These are phyloP conservation scores for Proterorhinus semilunaris DNA, from an alignment of 2,113 vertebrate species.

Conservation along the genomic window DNA sequence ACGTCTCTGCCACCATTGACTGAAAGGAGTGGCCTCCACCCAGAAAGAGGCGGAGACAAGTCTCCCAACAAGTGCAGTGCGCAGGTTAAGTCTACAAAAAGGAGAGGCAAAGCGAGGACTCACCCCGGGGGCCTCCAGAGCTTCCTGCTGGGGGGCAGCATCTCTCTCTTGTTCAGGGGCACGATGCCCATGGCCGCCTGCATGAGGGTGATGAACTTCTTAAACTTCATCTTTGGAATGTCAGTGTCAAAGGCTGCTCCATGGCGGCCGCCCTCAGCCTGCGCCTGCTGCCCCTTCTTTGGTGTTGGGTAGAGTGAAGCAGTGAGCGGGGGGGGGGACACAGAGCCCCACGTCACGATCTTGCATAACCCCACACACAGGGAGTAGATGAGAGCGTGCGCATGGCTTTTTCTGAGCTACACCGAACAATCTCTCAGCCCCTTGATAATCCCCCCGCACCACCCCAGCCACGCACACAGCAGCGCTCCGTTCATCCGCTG, in stretches of 20 bases:
- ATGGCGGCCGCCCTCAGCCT: background rate
- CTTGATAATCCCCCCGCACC: background rate
- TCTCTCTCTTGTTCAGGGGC: conserved; percentile 91
- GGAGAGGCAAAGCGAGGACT: conserved; percentile 45
- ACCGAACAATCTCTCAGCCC: conserved; percentile 53
- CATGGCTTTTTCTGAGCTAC: background rate
- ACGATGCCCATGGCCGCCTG: conserved; percentile 90
- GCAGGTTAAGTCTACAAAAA: background rate
- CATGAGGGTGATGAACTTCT: conserved; percentile 93
- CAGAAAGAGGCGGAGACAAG: too few species aligned
- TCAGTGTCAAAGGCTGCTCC: conserved; percentile 6
- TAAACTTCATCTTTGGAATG: conserved; percentile 85
- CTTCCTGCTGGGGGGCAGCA: conserved; percentile 88
- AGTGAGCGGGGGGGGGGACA: conserved; percentile 61
- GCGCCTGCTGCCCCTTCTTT: conserved; percentile 46
- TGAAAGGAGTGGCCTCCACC: too few species aligned
- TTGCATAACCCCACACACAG: conserved; percentile 76
- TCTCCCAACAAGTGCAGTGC: too few species aligned
- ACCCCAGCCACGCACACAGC: conserved; percentile 14
- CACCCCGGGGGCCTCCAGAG: conserved; percentile 90
- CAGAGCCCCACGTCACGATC: conserved; percentile 65
- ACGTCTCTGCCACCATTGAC: too few species aligned
- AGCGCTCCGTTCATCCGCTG: conserved; percentile 21
- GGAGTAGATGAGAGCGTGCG: too few species aligned
- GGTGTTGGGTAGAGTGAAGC: conserved; percentile 35